Evolutionary conservation across 2,113 vertebrate genomes (phyloP), one percentile per base, ranked within the genome.

Genomic region (Cheirogaleus medius): DNA sequence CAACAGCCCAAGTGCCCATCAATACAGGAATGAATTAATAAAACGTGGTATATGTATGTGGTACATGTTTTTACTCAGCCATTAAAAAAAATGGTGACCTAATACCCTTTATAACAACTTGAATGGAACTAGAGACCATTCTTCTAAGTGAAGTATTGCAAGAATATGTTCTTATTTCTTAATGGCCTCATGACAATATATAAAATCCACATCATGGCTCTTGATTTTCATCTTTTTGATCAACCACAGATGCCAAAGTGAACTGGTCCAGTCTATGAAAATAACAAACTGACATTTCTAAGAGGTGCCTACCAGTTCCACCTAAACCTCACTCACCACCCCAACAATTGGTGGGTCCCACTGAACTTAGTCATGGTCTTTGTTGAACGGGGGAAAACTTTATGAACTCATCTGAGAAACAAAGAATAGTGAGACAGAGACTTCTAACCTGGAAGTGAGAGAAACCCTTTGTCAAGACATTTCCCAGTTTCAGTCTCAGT

Each of bases 371-470:
- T 90, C 97, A 95, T 15, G 11, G 27, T 20, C 76, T 87, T 32
- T 8, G 80, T 2, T 63, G 76, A 90, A 32, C 82, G n/a, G 64
- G 54, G 42, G 21, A 76, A 68, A 87, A 58, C 34, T 54, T 7
- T 18, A 23, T 27, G 81, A 60, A 84, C 58, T 92, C 49, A 37
- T 87, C 69, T 13, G 49, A 92, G 85, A 87, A 81, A 44, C 81
- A 96, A 94, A 94, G 95, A 97, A 93, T 90, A 81, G 96, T 94
- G 94, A 95, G 95, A 97, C 97, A 82, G 60, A 87, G 58, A 74
- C 89, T 82, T 90, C 54, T 42, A 49, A 17, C 56, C 84, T 34
- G 69, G 80, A 81, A 95, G 23, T 18, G 68, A 63, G 87, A 95
- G 91, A 78, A 91, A 42, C 6, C 85, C 85, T 97, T 97, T 98